Evolutionary conservation across 2,113 vertebrate genomes (phyloP).

Genomic region (Cromileptes altivelis): DNA sequence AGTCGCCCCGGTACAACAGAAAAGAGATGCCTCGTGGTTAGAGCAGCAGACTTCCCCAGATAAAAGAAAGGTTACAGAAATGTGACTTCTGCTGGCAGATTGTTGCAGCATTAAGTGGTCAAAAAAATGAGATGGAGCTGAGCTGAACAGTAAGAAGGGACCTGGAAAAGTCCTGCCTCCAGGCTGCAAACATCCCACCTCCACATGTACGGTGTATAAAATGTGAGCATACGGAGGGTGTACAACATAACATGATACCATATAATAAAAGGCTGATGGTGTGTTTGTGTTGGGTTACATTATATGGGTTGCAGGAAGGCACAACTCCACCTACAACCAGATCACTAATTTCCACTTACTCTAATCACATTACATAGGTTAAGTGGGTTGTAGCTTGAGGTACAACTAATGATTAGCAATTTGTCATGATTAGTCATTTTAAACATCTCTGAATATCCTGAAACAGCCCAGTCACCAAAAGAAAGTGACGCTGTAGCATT

Average conservation of each 20-base stretch:
- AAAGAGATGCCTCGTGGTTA: neutral
- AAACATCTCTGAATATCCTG: neutral
- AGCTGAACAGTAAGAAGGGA: neutral
- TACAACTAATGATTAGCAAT: neutral
- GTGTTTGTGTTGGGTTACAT: neutral
- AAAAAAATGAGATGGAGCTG: slow-evolving; percentile 14
- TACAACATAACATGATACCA: neutral
- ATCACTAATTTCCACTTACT: slow-evolving; percentile 5
- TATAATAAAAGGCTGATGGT: too few relatives aligned
- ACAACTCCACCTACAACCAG: neutral
- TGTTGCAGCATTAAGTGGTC: neutral
- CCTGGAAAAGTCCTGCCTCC: neutral
- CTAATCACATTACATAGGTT: neutral
- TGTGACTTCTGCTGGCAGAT: neutral
- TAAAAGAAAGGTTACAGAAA: slow-evolving; percentile 6
- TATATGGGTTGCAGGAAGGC: neutral
- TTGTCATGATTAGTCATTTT: neutral
- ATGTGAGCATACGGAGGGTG: neutral
- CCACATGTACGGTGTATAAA: neutral
- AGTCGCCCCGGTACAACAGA: neutral
- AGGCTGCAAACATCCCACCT: slow-evolving; percentile 7
- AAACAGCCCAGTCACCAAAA: too few relatives aligned
- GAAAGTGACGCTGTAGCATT: too few relatives aligned
- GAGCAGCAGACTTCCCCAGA: slow-evolving; percentile 9
- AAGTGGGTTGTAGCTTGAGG: neutral